Percentiles rank a stretch among this genome's conserved stretches.
Conservation (phyloP, 2,888 invertebrate species). For the Aspidapion aeneum region DNA sequence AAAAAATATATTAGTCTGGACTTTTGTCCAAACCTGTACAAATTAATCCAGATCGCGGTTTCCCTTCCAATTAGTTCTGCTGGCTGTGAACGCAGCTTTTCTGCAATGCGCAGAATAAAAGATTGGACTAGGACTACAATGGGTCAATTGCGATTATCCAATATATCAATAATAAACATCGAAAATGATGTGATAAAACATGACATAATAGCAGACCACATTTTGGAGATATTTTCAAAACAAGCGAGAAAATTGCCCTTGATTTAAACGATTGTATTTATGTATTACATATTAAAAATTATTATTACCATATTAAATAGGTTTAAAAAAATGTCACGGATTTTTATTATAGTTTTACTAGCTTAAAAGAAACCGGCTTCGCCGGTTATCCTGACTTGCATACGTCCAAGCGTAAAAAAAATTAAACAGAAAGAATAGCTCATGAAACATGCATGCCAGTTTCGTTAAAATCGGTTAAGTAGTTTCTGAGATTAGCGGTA, state of each 20-base stretch:
- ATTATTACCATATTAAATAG: too few species aligned
- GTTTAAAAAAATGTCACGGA: too few species aligned
- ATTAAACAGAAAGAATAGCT: too few species aligned
- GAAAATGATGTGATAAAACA: slow-evolving; percentile 8
- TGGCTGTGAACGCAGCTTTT: slow-evolving; percentile 12
- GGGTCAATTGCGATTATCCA: slow-evolving; percentile 9
- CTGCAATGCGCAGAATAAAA: slow-evolving; percentile 13
- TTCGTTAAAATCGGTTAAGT: too few species aligned
- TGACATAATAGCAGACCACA: slow-evolving; percentile 6
- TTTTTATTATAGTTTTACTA: too few species aligned
- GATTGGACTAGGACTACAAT: slow-evolving; percentile 10
- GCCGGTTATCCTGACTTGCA: too few species aligned
- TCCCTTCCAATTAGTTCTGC: slow-evolving; percentile 12
- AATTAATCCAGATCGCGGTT: slow-evolving; percentile 11
- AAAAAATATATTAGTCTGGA: slow-evolving; percentile 13
- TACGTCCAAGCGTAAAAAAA: too few species aligned
- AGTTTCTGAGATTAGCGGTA: too few species aligned
- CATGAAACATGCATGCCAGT: too few species aligned
- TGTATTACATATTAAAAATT: too few species aligned
- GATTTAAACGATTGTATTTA: not conserved
- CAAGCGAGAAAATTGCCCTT: slow-evolving; percentile 2
- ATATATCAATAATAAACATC: slow-evolving; percentile 8
- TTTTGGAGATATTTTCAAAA: slow-evolving; percentile 9
- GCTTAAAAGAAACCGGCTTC: too few species aligned
- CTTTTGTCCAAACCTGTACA: slow-evolving; percentile 14